These are phyloP conservation scores for Cremastobaeus sp. DNA, from an alignment of 2,888 invertebrate genomes.

Conservation along the genomic window DNA sequence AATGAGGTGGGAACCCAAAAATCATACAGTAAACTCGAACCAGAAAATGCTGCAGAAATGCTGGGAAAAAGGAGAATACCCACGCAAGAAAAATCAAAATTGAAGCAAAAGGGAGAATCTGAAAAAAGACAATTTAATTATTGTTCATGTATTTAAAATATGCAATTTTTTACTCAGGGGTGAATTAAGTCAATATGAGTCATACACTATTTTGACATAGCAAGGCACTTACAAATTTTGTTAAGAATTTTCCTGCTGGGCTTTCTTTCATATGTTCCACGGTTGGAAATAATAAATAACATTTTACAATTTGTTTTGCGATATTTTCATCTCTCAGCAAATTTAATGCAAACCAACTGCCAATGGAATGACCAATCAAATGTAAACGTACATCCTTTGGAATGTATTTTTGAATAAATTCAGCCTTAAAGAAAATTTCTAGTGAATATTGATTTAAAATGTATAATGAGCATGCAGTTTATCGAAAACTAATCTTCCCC, in stretches of 20 bases:
- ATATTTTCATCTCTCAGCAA: conserved; percentile 82
- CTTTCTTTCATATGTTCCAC: conserved; percentile 89
- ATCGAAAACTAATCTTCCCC: too few species aligned
- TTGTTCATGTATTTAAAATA: conserved; percentile 1
- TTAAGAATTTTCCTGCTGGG: conserved; percentile 86
- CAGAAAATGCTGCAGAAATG: conserved; percentile 79
- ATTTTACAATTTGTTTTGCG: conserved; percentile 80
- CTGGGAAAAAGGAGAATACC: conserved; percentile 81
- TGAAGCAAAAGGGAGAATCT: conserved; percentile 79
- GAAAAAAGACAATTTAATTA: conserved; percentile 36
- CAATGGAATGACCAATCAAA: conserved; percentile 94
- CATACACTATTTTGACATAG: neutral
- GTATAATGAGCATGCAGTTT: too few species aligned
- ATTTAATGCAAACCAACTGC: conserved; percentile 89
- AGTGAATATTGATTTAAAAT: neutral
- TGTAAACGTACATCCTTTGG: conserved; percentile 86
- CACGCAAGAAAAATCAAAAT: conserved; percentile 79
- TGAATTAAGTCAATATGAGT: too few species aligned
- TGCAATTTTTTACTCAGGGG: conserved; percentile 6
- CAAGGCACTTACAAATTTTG: conserved; percentile 79
- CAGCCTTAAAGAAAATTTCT: conserved; percentile 74
- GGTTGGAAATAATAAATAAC: conserved; percentile 91
- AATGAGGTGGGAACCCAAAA: conserved; percentile 80
- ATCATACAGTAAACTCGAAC: conserved; percentile 81
- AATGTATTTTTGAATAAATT: conserved; percentile 86